Percentiles rank a stretch among this genome's conserved stretches.
Conservation (phyloP, 2,888 invertebrate genomes). For the Perizoma flavofasciatum region DNA sequence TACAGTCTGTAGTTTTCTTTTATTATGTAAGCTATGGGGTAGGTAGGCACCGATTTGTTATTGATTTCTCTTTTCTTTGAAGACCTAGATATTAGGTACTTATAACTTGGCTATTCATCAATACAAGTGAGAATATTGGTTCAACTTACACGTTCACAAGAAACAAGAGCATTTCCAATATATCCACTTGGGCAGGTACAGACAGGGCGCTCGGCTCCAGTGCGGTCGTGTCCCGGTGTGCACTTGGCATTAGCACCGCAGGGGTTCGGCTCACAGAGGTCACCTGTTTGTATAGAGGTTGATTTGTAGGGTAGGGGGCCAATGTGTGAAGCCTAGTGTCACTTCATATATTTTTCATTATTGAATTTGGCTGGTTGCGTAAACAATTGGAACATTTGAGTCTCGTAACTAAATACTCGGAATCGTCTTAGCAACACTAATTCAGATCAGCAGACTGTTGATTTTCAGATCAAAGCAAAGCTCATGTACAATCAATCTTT, state of each 20-base stretch:
- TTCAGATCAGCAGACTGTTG: no score
- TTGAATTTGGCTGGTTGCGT: not conserved
- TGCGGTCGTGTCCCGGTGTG: conserved; percentile 92
- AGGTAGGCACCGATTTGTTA: no score
- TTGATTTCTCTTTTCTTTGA: no score
- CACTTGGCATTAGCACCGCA: conserved; percentile 92
- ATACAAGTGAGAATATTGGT: not conserved
- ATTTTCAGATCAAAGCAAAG: no score
- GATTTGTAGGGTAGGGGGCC: not conserved
- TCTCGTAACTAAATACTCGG: no score
- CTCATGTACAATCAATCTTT: no score
- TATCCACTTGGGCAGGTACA: conserved; percentile 92
- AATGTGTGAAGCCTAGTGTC: conserved; percentile 14
- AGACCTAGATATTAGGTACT: no score
- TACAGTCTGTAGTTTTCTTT: no score
- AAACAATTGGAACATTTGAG: no score
- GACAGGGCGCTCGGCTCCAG: conserved; percentile 92
- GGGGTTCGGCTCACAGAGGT: conserved; percentile 94
- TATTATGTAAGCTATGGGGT: no score
- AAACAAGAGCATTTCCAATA: conserved; percentile 89
- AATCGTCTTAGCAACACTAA: no score
- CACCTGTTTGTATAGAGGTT: conserved; percentile 76
- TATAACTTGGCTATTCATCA: no score
- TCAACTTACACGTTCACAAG: conserved; percentile 84
- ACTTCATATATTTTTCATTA: conserved; percentile 4